These are phyloP conservation scores for Antheraea assamensis DNA, from an alignment of 2,888 invertebrate species.

Conservation along the genomic window DNA sequence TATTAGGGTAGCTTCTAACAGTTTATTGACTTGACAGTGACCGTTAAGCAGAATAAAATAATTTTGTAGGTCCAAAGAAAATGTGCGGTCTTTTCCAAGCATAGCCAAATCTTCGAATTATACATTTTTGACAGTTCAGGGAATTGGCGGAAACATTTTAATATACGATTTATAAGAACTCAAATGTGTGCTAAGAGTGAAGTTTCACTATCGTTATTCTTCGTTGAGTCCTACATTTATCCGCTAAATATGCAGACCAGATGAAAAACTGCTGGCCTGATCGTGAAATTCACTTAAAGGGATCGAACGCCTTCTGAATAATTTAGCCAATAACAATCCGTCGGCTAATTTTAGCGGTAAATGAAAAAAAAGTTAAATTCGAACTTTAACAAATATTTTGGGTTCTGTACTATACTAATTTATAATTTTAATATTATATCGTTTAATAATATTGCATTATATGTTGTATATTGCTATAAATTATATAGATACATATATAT, in stretches of 20 bases:
- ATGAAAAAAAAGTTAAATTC: conserved; percentile 51
- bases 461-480: too few species aligned
- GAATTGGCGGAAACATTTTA: too few species aligned
- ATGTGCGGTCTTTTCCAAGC: too few species aligned
- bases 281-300: conserved; percentile 79
- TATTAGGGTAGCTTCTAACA: too few species aligned
- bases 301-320: conserved; percentile 74
- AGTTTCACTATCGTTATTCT: background rate
- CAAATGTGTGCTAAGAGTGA: background rate
- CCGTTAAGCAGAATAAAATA: too few species aligned
- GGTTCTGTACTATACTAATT: conserved; percentile 34
- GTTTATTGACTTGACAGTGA: too few species aligned
- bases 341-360: conserved; percentile 73
- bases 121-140: too few species aligned
- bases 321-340: conserved; percentile 80
- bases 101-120: too few species aligned
- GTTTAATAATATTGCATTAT: too few species aligned
- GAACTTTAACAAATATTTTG: conserved; percentile 17
- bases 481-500: too few species aligned
- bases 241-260: conserved; percentile 26
- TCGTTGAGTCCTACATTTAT: background rate
- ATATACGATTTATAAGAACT: background rate
- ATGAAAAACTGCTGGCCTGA: conserved; percentile 59
- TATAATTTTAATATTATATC: background rate
- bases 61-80: too few species aligned